A percentile compares a stretch with the other conserved stretches of the same genome.
Conservation (phyloP, 1,140 invertebrate species). For the Ctenoplectra terminalis region DNA sequence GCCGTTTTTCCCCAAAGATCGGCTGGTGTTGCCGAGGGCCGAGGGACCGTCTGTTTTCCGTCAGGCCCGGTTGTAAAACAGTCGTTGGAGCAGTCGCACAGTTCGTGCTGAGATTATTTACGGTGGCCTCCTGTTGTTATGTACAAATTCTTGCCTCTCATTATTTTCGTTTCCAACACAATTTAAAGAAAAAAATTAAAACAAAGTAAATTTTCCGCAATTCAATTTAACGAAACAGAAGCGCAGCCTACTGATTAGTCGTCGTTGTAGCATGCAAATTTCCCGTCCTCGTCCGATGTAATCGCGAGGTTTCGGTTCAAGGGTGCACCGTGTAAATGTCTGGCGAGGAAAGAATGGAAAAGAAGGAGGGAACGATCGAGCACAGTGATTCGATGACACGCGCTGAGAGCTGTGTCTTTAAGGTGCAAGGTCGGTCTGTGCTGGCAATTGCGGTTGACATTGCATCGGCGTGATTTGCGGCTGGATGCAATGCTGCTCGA, state of each 20-base stretch:
- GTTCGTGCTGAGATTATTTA: too few species aligned
- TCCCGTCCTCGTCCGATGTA: conserved; percentile 32
- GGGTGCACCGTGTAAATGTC: conserved; percentile 40
- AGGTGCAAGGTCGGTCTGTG: conserved; percentile 46
- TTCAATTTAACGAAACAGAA: neutral
- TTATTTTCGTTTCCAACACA: too few species aligned
- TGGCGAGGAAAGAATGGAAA: conserved; percentile 26
- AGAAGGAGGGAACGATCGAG: neutral
- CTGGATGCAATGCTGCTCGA: neutral
- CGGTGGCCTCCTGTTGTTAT: too few species aligned
- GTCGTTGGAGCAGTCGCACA: too few species aligned
- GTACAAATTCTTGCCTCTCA: too few species aligned
- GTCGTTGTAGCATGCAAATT: neutral
- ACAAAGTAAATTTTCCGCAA: neutral
- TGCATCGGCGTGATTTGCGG: neutral
- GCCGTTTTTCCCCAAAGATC: too few species aligned
- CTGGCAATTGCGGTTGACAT: conserved; percentile 19
- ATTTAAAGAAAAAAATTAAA: too few species aligned
- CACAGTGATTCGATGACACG: neutral
- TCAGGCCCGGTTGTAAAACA: too few species aligned
- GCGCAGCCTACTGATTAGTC: neutral
- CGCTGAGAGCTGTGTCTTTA: neutral
- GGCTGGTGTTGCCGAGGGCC: too few species aligned
- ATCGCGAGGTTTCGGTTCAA: conserved; percentile 57
- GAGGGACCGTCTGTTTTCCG: too few species aligned